Base-by-base conservation (phyloP, 2,113 vertebrate genomes). In the Tenebrosternarchus preto region DNA sequence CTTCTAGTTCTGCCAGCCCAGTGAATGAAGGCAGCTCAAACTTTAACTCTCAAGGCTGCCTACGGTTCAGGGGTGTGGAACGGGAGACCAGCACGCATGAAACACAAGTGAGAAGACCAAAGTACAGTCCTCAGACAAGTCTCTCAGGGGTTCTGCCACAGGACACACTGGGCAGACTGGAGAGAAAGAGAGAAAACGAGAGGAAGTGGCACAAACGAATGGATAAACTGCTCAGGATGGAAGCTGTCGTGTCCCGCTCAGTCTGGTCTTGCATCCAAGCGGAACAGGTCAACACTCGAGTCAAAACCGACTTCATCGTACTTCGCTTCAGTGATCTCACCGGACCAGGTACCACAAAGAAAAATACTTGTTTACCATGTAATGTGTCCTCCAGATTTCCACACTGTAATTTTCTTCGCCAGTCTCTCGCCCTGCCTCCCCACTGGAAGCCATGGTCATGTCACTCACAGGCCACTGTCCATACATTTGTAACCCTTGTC, bases 401-500 rank as follows among this genome's bases (percentile, higher is more conserved):
- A 76, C 60, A 22, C 36, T 70, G 27, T 11, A 50, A 8, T 69
- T 20, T 33, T 11, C 6, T 27, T 59, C 59, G 59, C 31, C 63
- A 17, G 17, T 27, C 43, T n/a, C 55, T 27, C 29, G 33, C n/a
- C 57, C 50, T 33, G 19, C 25, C 61, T 22, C 8, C 7, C 66
- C 60, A 20, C 8, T 43, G 31, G 20, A 50, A 57, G 55, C n/a
- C 80, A 46, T 39, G 76, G 68, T 33, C 33, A 68, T 84, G 68
- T 71, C 67, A 39, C 57, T 60, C 43, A 78, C 77, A 82, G 83
- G 70, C 73, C 55, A 80, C 19, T 64, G 39, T 66, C 69, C 71
- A 66, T 69, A 53, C 31, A 72, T 39, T 55, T 67, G 74, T 80
- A 87, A 83, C 85, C 82, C 82, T 81, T 77, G 70, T 84, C 85